Conservation (phyloP, 1,140 invertebrate species). For the Teleopsis dalmanni region DNA sequence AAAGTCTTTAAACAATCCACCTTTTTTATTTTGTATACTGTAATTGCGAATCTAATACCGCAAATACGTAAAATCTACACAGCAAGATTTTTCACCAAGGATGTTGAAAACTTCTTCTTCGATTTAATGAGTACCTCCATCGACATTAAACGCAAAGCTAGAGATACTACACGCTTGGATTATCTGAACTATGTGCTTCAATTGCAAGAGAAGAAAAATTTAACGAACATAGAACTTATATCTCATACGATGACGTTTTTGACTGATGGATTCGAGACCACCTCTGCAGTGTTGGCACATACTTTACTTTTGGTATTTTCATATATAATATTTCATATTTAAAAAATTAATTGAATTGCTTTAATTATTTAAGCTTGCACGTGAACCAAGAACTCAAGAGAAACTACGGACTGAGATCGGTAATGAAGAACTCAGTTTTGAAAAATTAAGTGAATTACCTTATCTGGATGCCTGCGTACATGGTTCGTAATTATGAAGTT, state of each 20-base stretch:
- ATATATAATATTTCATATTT: neutral
- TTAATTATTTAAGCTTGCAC: conserved; percentile 13
- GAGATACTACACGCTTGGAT: conserved; percentile 32
- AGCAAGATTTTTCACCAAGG: conserved; percentile 20
- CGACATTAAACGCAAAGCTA: conserved; percentile 18
- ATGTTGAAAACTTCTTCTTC: conserved; percentile 32
- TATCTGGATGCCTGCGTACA: conserved; percentile 34
- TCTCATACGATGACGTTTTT: conserved; percentile 30
- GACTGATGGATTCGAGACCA: conserved; percentile 38
- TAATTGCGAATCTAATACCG: conserved; percentile 20
- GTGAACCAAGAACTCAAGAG: conserved; percentile 18
- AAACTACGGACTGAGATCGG: conserved; percentile 36
- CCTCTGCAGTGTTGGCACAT: conserved; percentile 21
- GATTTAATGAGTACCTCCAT: conserved; percentile 31
- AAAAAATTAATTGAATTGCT: no score
- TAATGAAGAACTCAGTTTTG: conserved; percentile 17
- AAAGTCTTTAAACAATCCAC: conserved; percentile 19
- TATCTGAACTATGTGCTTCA: conserved; percentile 41
- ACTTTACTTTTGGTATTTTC: conserved; percentile 16
- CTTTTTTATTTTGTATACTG: conserved; percentile 17
- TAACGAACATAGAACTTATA: conserved; percentile 17
- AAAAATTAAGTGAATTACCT: conserved; percentile 23
- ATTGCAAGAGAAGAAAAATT: conserved; percentile 28
- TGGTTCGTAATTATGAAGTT: no score
- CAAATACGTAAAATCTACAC: conserved; percentile 15